Evolutionary conservation across 2,797 vertebrate genomes (phyloP).

Genomic region (Mycteria americana): DNA sequence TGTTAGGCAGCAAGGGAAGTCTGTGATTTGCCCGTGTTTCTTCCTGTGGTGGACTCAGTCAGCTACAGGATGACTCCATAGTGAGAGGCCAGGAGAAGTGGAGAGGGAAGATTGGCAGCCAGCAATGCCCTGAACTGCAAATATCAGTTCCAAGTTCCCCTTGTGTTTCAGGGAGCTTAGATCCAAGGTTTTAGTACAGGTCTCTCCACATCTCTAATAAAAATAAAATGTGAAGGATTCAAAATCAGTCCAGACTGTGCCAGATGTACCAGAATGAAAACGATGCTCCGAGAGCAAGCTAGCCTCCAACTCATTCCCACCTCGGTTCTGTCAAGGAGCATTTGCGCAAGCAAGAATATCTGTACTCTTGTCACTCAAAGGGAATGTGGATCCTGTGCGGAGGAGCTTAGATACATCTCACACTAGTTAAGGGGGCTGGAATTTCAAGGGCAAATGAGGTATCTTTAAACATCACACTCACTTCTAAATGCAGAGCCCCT

Average conservation of each 20-base stretch:
- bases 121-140: neutral
- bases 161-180: neutral
- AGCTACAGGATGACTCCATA: neutral
- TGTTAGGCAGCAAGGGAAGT: neutral
- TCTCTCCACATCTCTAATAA: neutral
- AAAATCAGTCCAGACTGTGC: neutral
- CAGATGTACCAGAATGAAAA: conserved; percentile 17
- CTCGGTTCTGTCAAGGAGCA: conserved; percentile 22
- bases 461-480: neutral
- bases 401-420: conserved; percentile 43
- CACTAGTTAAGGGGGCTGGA: conserved; percentile 11
- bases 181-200: conserved; percentile 4
- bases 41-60: neutral
- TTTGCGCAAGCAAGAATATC: conserved; percentile 41
- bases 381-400: conserved; percentile 23
- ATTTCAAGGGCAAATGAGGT: conserved; percentile 46
- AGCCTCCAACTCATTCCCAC: conserved; percentile 35
- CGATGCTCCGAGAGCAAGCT: neutral
- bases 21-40: conserved; percentile 7
- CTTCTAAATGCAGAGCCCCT: neutral
- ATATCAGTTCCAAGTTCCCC: neutral
- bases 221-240: conserved; percentile 1
- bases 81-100: neutral
- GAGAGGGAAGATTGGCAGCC: neutral
- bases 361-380: conserved; percentile 33